phyloP scores from a whole-genome alignment of 2,888 invertebrate species.

The Apodemia zela region DNA sequence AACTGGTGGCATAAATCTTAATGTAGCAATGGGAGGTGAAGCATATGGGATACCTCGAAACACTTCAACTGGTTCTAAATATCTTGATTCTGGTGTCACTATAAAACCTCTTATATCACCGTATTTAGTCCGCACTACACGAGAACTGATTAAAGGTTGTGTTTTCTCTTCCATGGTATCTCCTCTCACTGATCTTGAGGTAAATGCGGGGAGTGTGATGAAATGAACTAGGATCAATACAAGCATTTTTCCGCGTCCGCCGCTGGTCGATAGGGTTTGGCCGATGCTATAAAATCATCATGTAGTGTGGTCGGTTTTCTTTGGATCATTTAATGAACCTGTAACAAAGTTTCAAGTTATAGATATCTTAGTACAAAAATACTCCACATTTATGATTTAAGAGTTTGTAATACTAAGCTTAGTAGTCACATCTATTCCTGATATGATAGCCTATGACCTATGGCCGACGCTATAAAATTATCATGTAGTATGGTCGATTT shows the following conservation, averaged over 20 bases:
- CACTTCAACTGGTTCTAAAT: constrained; percentile 93
- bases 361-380: no score
- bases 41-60: constrained; percentile 97
- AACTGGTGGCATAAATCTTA: constrained; percentile 98
- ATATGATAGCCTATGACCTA: no score
- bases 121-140: constrained; percentile 93
- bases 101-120: constrained; percentile 93
- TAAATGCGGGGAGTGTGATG: constrained; percentile 73
- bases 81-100: constrained; percentile 89
- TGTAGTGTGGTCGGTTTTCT: constrained; percentile 42
- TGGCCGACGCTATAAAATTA: constrained; percentile 70
- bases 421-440: no score
- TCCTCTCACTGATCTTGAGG: constrained; percentile 64
- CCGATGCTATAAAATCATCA: constrained; percentile 72
- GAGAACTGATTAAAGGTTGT: constrained; percentile 84
- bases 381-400: no score
- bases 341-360: constrained; percentile 46
- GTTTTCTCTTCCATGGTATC: constrained; percentile 76
- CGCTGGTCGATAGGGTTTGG: constrained; percentile 56
- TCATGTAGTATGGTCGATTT: constrained; percentile 47
- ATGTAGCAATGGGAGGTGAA: constrained; percentile 91
- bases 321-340: constrained; percentile 62
- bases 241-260: constrained; percentile 68
- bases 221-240: constrained; percentile 67
- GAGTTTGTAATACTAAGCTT: no score